phyloP scores from a whole-genome alignment of 64 coral and sea anemone genomes.

The Platygyra sinensis region DNA sequence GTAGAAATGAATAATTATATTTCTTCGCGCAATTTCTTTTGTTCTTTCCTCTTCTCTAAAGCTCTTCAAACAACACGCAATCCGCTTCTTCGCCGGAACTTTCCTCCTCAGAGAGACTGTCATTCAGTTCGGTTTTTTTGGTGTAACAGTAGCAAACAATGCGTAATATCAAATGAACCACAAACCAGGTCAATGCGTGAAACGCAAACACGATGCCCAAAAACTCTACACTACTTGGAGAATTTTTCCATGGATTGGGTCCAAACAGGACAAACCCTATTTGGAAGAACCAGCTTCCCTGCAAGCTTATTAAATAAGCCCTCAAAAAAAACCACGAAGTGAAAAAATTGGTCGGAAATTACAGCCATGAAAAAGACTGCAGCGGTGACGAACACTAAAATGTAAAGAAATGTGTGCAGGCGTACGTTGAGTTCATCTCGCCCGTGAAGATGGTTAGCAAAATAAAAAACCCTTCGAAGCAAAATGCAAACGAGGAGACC shows the following conservation, averaged over 20 bases:
- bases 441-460: conserved; percentile 74
- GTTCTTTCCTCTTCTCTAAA: not conserved
- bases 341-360: conserved; percentile 5
- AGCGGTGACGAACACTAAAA: conserved; percentile 60
- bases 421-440: conserved; percentile 75
- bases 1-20: too few species aligned
- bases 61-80: not conserved
- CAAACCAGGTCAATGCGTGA: conserved; percentile 45
- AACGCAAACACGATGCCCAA: conserved; percentile 43
- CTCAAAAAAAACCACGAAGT: conserved; percentile 25
- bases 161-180: conserved; percentile 25
- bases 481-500: conserved; percentile 64
- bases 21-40: too few species aligned
- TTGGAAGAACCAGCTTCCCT: conserved; percentile 84
- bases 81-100: not conserved
- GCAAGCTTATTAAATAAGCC: conserved; percentile 62
- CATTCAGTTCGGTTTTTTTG: not conserved
- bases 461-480: conserved; percentile 78
- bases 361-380: conserved; percentile 49
- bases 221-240: conserved; percentile 58
- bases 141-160: conserved; percentile 28
- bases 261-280: conserved; percentile 68
- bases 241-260: conserved; percentile 53
- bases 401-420: conserved; percentile 75
- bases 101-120: not conserved